Evolutionary conservation across 2,113 vertebrate species (phyloP).

Genomic region (Lamprotornis superbus): DNA sequence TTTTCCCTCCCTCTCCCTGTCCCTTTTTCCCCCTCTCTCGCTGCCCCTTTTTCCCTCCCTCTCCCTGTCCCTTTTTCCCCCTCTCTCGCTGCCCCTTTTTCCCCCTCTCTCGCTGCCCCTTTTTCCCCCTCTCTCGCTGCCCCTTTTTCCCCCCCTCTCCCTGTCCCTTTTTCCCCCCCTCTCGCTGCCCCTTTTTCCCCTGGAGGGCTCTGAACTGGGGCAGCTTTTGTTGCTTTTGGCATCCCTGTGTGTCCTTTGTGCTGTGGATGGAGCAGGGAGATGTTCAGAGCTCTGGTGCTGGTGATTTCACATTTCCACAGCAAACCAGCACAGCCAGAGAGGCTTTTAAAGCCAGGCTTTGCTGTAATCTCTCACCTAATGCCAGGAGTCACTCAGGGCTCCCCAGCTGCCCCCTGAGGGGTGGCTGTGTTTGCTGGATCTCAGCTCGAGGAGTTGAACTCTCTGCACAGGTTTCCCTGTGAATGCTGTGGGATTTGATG

Average conservation of each 20-base stretch:
- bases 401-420: not conserved
- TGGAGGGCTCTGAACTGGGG: not conserved
- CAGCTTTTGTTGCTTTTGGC: not conserved
- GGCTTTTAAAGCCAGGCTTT: not conserved
- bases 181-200: too few species aligned
- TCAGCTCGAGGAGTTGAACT: not conserved
- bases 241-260: not conserved
- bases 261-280: not conserved
- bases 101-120: too few species aligned
- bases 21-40: too few species aligned
- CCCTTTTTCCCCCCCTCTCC: too few species aligned
- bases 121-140: too few species aligned
- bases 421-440: not conserved
- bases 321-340: not conserved
- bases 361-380: not conserved
- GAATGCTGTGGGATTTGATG: not conserved
- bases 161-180: too few species aligned
- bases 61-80: too few species aligned
- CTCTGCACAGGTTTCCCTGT: not conserved
- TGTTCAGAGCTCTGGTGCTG: not conserved
- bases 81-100: too few species aligned
- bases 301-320: not conserved
- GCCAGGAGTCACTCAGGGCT: not conserved
- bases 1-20: too few species aligned
- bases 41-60: too few species aligned